These are phyloP conservation scores for Ridgeia piscesae DNA, from an alignment of 1,140 invertebrate species.

Conservation along the genomic window DNA sequence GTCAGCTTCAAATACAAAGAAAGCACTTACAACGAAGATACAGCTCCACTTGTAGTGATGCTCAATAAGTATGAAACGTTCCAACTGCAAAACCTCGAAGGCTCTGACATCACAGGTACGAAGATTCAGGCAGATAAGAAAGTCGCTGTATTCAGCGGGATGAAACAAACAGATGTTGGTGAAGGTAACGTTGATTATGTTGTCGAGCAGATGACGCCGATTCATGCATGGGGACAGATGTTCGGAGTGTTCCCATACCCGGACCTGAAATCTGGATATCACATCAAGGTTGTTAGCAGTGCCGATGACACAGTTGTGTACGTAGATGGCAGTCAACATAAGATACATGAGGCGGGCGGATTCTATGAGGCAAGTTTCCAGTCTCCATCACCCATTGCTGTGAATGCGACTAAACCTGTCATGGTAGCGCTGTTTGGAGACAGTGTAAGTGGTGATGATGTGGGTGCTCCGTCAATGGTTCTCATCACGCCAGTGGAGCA, in stretches of 20 bases:
- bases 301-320: constrained; percentile 7
- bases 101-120: constrained; percentile 41
- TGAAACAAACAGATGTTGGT: constrained; percentile 29
- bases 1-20: not conserved
- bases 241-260: constrained; percentile 38
- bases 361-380: not conserved
- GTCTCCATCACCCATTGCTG: not conserved
- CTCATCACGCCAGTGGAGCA: not conserved
- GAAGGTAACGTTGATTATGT: constrained; percentile 32
- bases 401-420: not conserved
- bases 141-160: constrained; percentile 41
- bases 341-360: not conserved
- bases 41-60: constrained; percentile 25
- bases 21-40: constrained; percentile 12
- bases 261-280: constrained; percentile 34
- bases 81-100: constrained; percentile 23
- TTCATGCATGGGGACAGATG: constrained; percentile 41
- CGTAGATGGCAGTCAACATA: not conserved
- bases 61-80: constrained; percentile 34
- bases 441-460: not conserved
- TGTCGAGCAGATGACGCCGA: constrained; percentile 40
- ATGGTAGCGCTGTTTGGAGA: constrained; percentile 14
- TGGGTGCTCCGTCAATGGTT: constrained; percentile 12
- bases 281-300: constrained; percentile 35
- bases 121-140: constrained; percentile 38